Percentiles rank a stretch among this genome's conserved stretches.
These are phyloP conservation scores for Volucella inflata DNA, from an alignment of 2,888 invertebrate species.

Conservation along the genomic window DNA sequence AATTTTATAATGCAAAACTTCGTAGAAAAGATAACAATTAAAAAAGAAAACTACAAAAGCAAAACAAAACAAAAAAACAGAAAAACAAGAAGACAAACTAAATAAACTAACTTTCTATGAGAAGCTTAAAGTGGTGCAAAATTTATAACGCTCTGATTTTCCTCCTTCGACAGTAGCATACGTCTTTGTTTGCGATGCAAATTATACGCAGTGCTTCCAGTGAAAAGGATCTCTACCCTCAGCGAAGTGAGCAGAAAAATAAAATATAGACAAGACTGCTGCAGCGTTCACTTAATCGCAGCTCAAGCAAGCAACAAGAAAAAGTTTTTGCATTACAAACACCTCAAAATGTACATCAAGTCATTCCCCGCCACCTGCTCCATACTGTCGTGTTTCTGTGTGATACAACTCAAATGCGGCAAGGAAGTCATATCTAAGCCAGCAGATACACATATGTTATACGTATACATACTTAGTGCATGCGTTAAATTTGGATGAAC, in stretches of 20 bases:
- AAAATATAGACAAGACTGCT: slow-evolving; percentile 9
- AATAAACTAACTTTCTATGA: not conserved
- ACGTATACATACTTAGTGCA: slow-evolving; percentile 15
- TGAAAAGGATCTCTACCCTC: slow-evolving; percentile 18
- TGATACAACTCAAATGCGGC: not conserved
- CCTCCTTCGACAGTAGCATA: slow-evolving; percentile 15
- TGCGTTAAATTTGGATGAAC: not conserved
- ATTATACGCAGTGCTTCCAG: slow-evolving; percentile 23
- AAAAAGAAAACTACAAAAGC: not conserved
- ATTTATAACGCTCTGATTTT: slow-evolving; percentile 1
- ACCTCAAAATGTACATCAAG: slow-evolving; percentile 58
- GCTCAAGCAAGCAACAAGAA: slow-evolving; percentile 55
- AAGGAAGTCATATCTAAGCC: slow-evolving; percentile 37
- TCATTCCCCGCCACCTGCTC: slow-evolving; percentile 22
- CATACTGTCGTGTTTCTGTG: not conserved
- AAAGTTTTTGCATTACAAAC: slow-evolving; percentile 71
- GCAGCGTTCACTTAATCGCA: slow-evolving; percentile 58
- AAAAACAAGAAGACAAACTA: no score
- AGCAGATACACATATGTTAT: slow-evolving; percentile 21
- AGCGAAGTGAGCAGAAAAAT: slow-evolving; percentile 2
- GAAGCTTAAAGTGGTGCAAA: slow-evolving; percentile 6
- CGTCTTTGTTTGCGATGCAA: slow-evolving; percentile 21
- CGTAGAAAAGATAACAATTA: slow-evolving; percentile 27
- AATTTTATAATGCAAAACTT: slow-evolving; percentile 5
- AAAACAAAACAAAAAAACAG: no score